Evolutionary conservation across 2,797 vertebrate genomes (phyloP), one percentile per base, ranked within the genome.

Genomic region (Oophaga sylvatica): DNA sequence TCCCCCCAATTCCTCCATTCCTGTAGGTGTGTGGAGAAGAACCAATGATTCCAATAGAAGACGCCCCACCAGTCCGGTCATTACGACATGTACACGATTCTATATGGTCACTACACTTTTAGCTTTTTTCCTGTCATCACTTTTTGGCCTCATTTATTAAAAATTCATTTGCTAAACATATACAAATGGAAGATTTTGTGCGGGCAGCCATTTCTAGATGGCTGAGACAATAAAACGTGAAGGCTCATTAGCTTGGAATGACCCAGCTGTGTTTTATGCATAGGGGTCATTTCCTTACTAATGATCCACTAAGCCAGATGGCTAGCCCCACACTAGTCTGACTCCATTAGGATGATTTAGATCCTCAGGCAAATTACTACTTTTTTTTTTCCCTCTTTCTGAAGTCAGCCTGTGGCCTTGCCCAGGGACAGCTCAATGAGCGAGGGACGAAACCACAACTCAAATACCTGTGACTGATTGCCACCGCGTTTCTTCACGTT

Each of bases 171-270:
- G 12, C 57, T 87, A 29, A 84, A 20, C 16, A 76, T 83, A 59
- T 22, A 31, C 68, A 87, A 59, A 65, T 3, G n/a, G 53, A 76
- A 71, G 53, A 12, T 70, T 88, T 87, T 59, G 78, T 48, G 67
- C 81, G 73, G 17, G 84, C 83, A 57, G 48, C 48, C 26, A 80
- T 84, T 91, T 90, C 67, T 87, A 56, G 86, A 81, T 90, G 86
- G 76, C 87, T 67, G 88, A 90, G 90, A 93, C 90, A 93, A 90
- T 87, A 91, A 91, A 92, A 90, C 73, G 85, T 81, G 77, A 90
- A 91, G 90, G 90, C 90, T 92, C 88, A 90, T 93, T 94, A 93
- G 85, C 86, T 92, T 88, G 87, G 90, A 93, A 91, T 92, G 92
- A 90, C 92, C 92, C 90, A 91, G 89, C 85, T 91, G 89, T 91